Evolutionary conservation across 1,140 invertebrate species (phyloP), one percentile per base, ranked within the genome.

Genomic region (Gonatopus flavifemur): DNA sequence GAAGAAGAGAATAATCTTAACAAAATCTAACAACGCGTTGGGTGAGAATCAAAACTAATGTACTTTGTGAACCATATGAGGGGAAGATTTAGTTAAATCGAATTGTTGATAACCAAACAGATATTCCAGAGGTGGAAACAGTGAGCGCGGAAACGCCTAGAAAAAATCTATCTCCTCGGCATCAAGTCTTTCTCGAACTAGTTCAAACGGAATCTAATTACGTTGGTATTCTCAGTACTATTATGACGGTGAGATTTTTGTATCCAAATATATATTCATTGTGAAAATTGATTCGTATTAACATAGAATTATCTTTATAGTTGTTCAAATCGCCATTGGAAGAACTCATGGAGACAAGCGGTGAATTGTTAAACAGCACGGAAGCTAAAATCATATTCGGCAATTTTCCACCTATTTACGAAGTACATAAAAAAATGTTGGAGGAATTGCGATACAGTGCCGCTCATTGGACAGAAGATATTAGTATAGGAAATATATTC

Each of bases 151-250:
- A 86, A 62, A 80, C 82, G 25, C 78, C 81, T 25, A 76, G 84
- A 49, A 87, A 88, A 63, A 81, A 84, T 59, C 80, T 89, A 61
- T 88, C 90, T 13, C 83, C 88, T 1, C 78, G 93, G 36, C 88
- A 92, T 67, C 89, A 91, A 79, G 91, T 94, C 30, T 96, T 96
- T 64, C 84, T 91, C 70, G 96, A 99, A 78, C 80, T 99, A 37
- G 84, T 94, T 22, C 91, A 97, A 72, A 99, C 96, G 7, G 96
- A 99, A 77, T 90, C 86, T 24, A 98, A 98, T 82, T 99, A 98
- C 81, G 93, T 98, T 35, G 87, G 87, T 39, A 96, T 98, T 65
- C 82, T 99, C 48, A 85, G 92, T 60, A 97, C 93, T 32, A 94
- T 98, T 50, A 83, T 94, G 64, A 90, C 86, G 67, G 91, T 94